Conservation (phyloP, 2,888 invertebrate species). For the Lottia scabra region DNA sequence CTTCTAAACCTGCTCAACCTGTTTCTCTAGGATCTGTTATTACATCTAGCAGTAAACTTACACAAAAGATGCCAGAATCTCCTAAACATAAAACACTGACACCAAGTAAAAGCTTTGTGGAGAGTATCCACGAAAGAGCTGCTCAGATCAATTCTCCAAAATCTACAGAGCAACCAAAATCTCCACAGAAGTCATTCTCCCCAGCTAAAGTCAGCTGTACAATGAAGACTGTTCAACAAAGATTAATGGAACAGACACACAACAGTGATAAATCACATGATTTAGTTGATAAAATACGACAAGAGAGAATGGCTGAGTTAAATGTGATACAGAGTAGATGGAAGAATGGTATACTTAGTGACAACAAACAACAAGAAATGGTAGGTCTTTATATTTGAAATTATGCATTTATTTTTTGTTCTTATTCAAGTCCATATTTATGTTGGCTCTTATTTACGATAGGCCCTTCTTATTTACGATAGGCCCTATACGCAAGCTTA, state of each 20-base stretch:
- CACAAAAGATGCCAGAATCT: neutral
- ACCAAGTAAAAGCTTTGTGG: constrained; percentile 51
- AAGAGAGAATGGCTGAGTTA: constrained; percentile 66
- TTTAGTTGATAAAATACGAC: constrained; percentile 60
- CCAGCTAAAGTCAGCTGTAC: constrained; percentile 55
- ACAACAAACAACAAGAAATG: constrained; percentile 20
- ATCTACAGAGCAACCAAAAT: neutral
- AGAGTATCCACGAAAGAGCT: constrained; percentile 46
- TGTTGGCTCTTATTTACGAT: too few species aligned
- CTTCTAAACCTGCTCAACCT: constrained; percentile 29
- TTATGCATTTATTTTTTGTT: too few species aligned
- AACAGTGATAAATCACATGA: constrained; percentile 56
- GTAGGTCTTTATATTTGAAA: neutral
- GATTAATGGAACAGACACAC: constrained; percentile 56
- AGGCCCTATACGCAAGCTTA: too few species aligned
- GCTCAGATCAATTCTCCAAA: constrained; percentile 32
- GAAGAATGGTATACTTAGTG: constrained; percentile 58
- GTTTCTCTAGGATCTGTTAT: constrained; percentile 22
- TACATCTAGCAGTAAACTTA: constrained; percentile 25
- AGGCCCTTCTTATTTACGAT: too few species aligned
- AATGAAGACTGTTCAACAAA: constrained; percentile 64
- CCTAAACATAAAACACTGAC: constrained; percentile 24
- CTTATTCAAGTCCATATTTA: too few species aligned
- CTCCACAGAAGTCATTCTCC: constrained; percentile 24
- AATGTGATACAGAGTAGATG: constrained; percentile 64